These are phyloP conservation scores for Pissodes strobi DNA, from an alignment of 1,140 invertebrate genomes.

Conservation along the genomic window DNA sequence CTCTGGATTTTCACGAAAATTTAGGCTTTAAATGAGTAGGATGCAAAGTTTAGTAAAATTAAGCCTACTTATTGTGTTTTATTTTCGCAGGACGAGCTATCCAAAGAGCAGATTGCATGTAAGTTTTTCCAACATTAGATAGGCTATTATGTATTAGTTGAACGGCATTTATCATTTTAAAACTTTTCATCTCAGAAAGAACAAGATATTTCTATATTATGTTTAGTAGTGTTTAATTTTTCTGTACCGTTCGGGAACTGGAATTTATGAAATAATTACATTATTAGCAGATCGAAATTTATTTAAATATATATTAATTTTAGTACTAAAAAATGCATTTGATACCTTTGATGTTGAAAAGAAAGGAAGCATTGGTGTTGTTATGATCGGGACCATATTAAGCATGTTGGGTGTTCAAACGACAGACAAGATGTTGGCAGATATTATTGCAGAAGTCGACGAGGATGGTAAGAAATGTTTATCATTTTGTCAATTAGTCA, in stretches of 20 bases:
- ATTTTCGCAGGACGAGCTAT: constrained; percentile 17
- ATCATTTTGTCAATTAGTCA: too few relatives aligned
- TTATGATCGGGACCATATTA: constrained; percentile 76
- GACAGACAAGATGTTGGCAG: constrained; percentile 66
- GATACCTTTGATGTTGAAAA: constrained; percentile 81
- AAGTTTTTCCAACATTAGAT: constrained; percentile 8
- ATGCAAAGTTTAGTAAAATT: too few relatives aligned
- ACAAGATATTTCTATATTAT: too few relatives aligned
- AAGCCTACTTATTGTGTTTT: too few relatives aligned
- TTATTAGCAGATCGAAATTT: too few relatives aligned
- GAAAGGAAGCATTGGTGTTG: constrained; percentile 71
- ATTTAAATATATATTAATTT: too few relatives aligned
- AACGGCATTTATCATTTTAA: not conserved
- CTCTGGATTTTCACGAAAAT: too few relatives aligned
- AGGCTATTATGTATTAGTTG: not conserved
- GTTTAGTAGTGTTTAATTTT: too few relatives aligned
- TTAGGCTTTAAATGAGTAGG: too few relatives aligned
- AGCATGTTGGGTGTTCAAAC: constrained; percentile 78
- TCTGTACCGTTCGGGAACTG: too few relatives aligned
- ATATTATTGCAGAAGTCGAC: constrained; percentile 46
- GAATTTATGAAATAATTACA: too few relatives aligned
- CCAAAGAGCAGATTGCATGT: constrained; percentile 33
- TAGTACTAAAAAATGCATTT: constrained; percentile 80
- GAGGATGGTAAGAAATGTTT: constrained; percentile 46
- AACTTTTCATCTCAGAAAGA: too few relatives aligned